phyloP scores from a whole-genome alignment of 2,113 vertebrate genomes.

The Hippocampus barbouri region DNA sequence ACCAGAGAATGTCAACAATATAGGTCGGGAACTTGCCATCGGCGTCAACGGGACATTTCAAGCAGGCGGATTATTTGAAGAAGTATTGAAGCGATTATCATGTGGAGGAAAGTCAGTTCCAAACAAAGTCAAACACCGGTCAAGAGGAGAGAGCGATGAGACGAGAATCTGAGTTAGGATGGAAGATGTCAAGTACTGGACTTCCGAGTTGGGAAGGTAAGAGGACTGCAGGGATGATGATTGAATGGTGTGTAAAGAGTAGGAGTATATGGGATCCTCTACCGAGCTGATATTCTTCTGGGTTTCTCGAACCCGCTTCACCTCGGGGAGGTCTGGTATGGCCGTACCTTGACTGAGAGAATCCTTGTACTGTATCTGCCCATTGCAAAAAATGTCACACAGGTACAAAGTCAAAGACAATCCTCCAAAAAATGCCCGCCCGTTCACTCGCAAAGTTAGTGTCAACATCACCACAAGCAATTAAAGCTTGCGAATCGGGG shows the following conservation, averaged over 20 bases:
- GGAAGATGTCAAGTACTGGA: conserved; percentile 15
- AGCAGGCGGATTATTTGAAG: not conserved
- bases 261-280: conserved; percentile 51
- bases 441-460: conserved; percentile 17
- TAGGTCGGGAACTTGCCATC: not conserved
- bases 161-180: conserved; percentile 25
- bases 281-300: conserved; percentile 99
- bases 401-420: conserved; percentile 34
- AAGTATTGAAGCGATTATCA: not conserved
- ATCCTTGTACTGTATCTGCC: conserved; percentile 94
- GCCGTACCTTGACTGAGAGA: conserved; percentile 86
- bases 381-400: conserved; percentile 34
- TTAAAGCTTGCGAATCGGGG: conserved; percentile 4
- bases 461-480: not conserved
- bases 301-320: conserved; percentile 91
- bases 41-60: not conserved
- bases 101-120: not conserved
- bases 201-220: not conserved
- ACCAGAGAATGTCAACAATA: not conserved
- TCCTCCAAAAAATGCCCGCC: conserved; percentile 12
- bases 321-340: conserved; percentile 89
- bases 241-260: not conserved
- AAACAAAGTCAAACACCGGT: conserved; percentile 3
- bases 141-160: conserved; percentile 21
- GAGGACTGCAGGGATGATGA: not conserved